A percentile compares a stretch with the other conserved stretches of the same genome.
Conservation (phyloP, 2,888 invertebrate species). For the Melipona bicolor region DNA sequence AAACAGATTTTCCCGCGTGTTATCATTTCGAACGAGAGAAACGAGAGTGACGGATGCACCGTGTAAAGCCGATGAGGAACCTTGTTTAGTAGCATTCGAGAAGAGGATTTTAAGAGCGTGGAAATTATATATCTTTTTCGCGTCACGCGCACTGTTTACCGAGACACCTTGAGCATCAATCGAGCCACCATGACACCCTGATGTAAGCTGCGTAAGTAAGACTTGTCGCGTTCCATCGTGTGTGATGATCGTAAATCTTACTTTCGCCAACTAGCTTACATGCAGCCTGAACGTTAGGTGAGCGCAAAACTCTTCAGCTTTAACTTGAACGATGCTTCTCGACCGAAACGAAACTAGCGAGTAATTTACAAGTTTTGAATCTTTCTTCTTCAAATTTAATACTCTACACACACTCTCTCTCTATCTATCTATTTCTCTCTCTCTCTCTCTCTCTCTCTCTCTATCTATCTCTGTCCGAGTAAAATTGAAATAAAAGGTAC, state of each 20-base stretch:
- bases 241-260: conserved; percentile 35
- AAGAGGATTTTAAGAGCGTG: conserved; percentile 2
- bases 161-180: conserved; percentile 42
- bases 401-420: background rate
- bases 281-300: conserved; percentile 36
- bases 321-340: background rate
- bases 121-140: conserved; percentile 10
- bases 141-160: conserved; percentile 49
- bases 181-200: conserved; percentile 25
- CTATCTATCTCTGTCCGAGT: background rate
- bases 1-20: background rate
- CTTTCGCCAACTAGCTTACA: conserved; percentile 34
- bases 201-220: conserved; percentile 37
- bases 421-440: background rate
- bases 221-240: conserved; percentile 2
- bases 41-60: background rate
- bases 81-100: background rate
- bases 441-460: background rate
- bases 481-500: background rate
- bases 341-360: background rate
- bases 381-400: background rate
- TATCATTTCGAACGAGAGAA: background rate
- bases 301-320: conserved; percentile 27
- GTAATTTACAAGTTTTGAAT: background rate
- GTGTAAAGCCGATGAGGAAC: background rate